Conservation (phyloP, 92 coral and sea anemone species). For the Siderastrea radians region DNA sequence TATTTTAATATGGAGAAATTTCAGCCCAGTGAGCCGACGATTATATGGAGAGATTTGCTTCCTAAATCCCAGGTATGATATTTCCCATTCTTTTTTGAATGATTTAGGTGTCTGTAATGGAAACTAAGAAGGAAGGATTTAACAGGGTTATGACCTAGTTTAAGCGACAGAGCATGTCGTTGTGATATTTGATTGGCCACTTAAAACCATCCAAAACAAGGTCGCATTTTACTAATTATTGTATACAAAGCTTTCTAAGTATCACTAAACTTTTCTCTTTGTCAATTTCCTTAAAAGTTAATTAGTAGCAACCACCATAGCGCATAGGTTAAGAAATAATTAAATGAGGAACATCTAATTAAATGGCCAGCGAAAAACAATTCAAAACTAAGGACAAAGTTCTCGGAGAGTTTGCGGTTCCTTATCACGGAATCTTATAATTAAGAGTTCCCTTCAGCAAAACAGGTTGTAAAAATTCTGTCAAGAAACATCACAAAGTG, state of each 20-base stretch:
- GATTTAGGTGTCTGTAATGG: neutral
- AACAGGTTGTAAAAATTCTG: neutral
- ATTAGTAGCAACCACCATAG: neutral
- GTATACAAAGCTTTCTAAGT: neutral
- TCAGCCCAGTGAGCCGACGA: slow-evolving; percentile 84
- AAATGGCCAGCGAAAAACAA: neutral
- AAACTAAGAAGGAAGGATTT: slow-evolving; percentile 14
- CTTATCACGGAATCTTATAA: neutral
- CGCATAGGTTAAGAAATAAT: neutral
- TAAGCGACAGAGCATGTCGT: neutral
- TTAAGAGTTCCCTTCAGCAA: neutral
- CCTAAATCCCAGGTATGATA: slow-evolving; percentile 66
- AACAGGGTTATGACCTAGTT: slow-evolving; percentile 25
- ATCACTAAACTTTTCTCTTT: neutral
- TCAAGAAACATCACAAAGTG: neutral
- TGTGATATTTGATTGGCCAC: neutral
- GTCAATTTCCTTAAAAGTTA: slow-evolving; percentile 8
- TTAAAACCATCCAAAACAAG: neutral
- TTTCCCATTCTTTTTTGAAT: neutral
- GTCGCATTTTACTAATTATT: neutral
- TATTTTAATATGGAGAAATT: slow-evolving; percentile 80
- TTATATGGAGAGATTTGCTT: slow-evolving; percentile 80
- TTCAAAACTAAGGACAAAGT: neutral
- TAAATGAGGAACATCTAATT: neutral
- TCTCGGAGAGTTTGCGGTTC: neutral